Conservation (phyloP, 2,797 vertebrate species). For the Harpagifer antarcticus region DNA sequence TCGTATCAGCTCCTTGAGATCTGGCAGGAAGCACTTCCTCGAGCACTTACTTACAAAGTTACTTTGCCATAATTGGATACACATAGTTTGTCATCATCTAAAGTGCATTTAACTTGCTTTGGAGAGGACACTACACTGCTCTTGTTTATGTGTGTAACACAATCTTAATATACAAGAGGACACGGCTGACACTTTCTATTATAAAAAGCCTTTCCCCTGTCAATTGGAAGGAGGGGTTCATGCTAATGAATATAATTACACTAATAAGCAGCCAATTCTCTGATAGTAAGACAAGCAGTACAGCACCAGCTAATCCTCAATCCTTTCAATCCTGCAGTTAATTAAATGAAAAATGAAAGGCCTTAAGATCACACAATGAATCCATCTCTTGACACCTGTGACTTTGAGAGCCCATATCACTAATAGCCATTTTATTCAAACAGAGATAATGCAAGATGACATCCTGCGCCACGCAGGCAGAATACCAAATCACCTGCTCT, state of each 20-base stretch:
- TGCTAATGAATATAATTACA: constrained; percentile 73
- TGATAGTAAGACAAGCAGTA: constrained; percentile 57
- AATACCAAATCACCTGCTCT: constrained; percentile 63
- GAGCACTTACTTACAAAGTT: constrained; percentile 23
- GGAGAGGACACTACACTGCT: constrained; percentile 38
- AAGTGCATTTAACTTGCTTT: constrained; percentile 41
- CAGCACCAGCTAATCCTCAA: constrained; percentile 41
- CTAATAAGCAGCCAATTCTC: constrained; percentile 70
- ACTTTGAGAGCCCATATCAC: constrained; percentile 51
- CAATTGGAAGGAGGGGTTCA: constrained; percentile 59
- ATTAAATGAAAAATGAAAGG: constrained; percentile 74
- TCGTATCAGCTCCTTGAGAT: constrained; percentile 9
- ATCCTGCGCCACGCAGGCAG: constrained; percentile 35
- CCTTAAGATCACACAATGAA: constrained; percentile 60
- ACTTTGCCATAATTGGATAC: constrained; percentile 35
- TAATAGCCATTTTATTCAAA: constrained; percentile 68
- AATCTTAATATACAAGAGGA: constrained; percentile 44
- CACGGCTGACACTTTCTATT: constrained; percentile 59
- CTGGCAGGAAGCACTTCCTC: constrained; percentile 12
- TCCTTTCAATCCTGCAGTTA: constrained; percentile 46
- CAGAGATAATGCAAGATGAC: constrained; percentile 66
- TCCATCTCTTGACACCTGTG: constrained; percentile 61
- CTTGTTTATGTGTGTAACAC: constrained; percentile 39
- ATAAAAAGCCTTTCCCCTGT: constrained; percentile 60
- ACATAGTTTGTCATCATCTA: constrained; percentile 31